A percentile compares a stretch with the other conserved stretches of the same genome.
These are phyloP conservation scores for Pelodytes ibericus DNA, from an alignment of 2,797 vertebrate genomes.

Conservation along the genomic window DNA sequence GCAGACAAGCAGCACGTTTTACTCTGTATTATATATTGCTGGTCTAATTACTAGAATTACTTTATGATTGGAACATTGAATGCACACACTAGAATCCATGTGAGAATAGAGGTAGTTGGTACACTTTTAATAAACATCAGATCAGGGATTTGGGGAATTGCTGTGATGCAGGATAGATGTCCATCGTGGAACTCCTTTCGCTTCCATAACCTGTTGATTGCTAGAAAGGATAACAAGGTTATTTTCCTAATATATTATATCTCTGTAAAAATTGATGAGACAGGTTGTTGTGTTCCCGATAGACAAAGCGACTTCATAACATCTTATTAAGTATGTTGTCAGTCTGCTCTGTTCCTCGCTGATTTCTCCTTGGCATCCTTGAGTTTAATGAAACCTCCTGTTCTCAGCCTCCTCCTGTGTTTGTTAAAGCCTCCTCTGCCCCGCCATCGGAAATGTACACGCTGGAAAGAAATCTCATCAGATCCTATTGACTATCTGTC, in stretches of 20 bases:
- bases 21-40: too few species aligned
- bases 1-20: too few species aligned
- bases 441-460: conserved; percentile 50
- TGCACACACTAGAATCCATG: too few species aligned
- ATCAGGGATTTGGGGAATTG: background rate
- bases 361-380: conserved; percentile 54
- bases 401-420: conserved; percentile 52
- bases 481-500: conserved; percentile 57
- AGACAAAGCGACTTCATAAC: conserved; percentile 55
- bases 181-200: conserved; percentile 15
- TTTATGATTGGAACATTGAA: too few species aligned
- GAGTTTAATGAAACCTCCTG: conserved; percentile 55
- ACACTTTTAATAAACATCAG: too few species aligned
- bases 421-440: conserved; percentile 52
- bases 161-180: background rate
- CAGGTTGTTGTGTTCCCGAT: conserved; percentile 35
- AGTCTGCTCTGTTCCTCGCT: conserved; percentile 41
- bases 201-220: conserved; percentile 23
- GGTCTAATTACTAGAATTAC: too few species aligned
- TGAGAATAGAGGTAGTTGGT: too few species aligned
- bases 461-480: conserved; percentile 53
- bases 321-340: conserved; percentile 56
- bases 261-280: conserved; percentile 39
- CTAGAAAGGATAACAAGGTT: conserved; percentile 40
- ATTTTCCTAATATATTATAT: conserved; percentile 44